These are phyloP conservation scores for Heliothis subflexa DNA, from an alignment of 1,140 invertebrate genomes.

Conservation along the genomic window DNA sequence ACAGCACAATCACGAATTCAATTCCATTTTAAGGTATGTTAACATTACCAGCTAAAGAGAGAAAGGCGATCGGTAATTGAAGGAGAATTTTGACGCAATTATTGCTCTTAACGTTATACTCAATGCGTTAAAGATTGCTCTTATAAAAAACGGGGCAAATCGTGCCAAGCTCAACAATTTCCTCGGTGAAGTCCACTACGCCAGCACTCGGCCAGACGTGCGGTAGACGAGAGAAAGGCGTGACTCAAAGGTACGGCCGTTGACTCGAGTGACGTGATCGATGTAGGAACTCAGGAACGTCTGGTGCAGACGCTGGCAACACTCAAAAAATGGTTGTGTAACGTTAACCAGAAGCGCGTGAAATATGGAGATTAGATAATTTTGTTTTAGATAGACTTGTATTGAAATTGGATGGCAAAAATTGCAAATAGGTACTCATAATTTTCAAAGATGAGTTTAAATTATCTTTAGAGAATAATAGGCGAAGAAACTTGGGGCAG, in stretches of 20 bases:
- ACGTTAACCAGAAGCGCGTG: neutral
- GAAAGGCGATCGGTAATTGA: neutral
- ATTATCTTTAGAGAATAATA: too few species aligned
- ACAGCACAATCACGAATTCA: too few species aligned
- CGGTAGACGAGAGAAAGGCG: constrained; percentile 52
- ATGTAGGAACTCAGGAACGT: constrained; percentile 29
- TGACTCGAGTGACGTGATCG: constrained; percentile 29
- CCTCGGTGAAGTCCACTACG: constrained; percentile 3
- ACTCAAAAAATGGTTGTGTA: too few species aligned
- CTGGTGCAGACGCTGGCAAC: neutral
- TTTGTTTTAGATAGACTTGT: neutral
- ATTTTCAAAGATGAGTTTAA: too few species aligned
- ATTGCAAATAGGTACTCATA: too few species aligned
- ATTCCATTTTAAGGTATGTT: too few species aligned
- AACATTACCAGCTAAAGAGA: too few species aligned
- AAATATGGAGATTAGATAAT: neutral
- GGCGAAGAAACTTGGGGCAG: too few species aligned
- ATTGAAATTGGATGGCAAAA: too few species aligned
- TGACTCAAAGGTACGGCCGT: constrained; percentile 21
- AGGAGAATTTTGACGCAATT: neutral
- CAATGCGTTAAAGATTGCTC: neutral
- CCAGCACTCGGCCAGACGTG: constrained; percentile 44
- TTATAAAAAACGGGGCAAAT: neutral
- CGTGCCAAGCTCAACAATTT: constrained; percentile 15
- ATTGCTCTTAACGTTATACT: neutral